Evolutionary conservation across 1,140 invertebrate species (phyloP).

Genomic region (Hydropsyche tenuis): DNA sequence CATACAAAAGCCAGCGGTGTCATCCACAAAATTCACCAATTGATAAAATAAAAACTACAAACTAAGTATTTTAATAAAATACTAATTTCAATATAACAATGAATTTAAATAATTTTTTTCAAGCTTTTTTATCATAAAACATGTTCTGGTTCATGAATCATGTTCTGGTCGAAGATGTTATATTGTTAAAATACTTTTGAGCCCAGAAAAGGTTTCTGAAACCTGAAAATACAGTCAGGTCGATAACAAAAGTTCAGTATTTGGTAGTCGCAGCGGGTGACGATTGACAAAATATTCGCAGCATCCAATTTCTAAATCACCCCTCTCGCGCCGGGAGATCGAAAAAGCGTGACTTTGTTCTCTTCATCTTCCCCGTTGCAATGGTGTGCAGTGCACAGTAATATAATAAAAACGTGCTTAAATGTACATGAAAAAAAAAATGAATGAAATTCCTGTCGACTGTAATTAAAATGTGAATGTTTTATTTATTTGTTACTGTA

Average conservation of each 20-base stretch:
- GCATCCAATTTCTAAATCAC: conserved; percentile 45
- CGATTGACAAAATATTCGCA: conserved; percentile 46
- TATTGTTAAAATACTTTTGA: too few relatives aligned
- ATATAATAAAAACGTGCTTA: background rate
- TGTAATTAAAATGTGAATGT: conserved; percentile 24
- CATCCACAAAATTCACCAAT: too few relatives aligned
- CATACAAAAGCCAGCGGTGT: background rate
- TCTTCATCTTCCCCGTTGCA: background rate
- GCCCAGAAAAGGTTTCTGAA: background rate
- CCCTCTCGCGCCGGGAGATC: conserved; percentile 2
- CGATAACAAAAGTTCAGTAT: conserved; percentile 40
- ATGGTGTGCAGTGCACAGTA: background rate
- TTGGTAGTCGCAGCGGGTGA: conserved; percentile 44
- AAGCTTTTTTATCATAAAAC: too few relatives aligned
- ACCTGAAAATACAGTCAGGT: conserved; percentile 20
- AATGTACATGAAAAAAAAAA: background rate
- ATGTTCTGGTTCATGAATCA: too few relatives aligned
- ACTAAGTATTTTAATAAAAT: too few relatives aligned
- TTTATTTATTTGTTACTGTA: conserved; percentile 2
- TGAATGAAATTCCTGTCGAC: background rate
- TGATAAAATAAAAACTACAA: too few relatives aligned
- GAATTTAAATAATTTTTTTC: too few relatives aligned
- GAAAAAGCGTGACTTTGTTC: conserved; percentile 28
- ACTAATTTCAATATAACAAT: too few relatives aligned
- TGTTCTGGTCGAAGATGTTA: too few relatives aligned